A percentile compares a stretch with the other conserved stretches of the same genome.
Conservation (phyloP, 2,113 vertebrate genomes). For the Sinocyclocheilus grahami region DNA sequence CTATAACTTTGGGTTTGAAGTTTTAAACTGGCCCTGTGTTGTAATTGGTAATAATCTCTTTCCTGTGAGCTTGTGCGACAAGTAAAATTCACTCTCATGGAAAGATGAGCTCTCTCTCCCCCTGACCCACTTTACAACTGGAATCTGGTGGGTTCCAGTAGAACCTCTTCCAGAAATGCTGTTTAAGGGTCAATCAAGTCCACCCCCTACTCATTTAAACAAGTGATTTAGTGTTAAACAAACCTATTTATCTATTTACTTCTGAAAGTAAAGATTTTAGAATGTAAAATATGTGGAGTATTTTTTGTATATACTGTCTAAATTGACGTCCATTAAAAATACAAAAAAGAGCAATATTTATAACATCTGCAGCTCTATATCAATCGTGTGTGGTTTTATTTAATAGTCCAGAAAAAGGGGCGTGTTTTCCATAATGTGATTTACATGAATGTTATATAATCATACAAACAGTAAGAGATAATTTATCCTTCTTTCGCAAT, state of each 20-base stretch:
- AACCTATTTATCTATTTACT: background rate
- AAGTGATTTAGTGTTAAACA: background rate
- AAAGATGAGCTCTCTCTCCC: conserved; percentile 56
- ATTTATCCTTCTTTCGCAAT: background rate
- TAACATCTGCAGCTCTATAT: background rate
- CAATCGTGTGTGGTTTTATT: background rate
- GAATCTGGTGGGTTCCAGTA: conserved; percentile 4
- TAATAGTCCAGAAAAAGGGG: background rate
- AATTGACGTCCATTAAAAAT: background rate
- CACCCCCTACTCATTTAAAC: background rate
- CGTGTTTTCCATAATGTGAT: background rate
- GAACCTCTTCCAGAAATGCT: conserved; percentile 22
- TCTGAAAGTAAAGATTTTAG: background rate
- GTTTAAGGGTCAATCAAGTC: conserved; percentile 1
- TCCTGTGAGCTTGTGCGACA: conserved; percentile 29
- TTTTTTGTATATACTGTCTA: background rate
- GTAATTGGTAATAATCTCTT: conserved; percentile 23
- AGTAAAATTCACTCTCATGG: conserved; percentile 22
- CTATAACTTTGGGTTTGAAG: background rate
- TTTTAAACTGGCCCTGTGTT: background rate
- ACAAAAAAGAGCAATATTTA: background rate
- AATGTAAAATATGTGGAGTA: background rate
- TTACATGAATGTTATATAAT: background rate
- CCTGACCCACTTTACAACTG: conserved; percentile 5
- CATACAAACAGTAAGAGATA: background rate